Evolutionary conservation across 37 sponge, comb jelly and placozoan species (phyloP).

Genomic region (Eunapius fragilis): DNA sequence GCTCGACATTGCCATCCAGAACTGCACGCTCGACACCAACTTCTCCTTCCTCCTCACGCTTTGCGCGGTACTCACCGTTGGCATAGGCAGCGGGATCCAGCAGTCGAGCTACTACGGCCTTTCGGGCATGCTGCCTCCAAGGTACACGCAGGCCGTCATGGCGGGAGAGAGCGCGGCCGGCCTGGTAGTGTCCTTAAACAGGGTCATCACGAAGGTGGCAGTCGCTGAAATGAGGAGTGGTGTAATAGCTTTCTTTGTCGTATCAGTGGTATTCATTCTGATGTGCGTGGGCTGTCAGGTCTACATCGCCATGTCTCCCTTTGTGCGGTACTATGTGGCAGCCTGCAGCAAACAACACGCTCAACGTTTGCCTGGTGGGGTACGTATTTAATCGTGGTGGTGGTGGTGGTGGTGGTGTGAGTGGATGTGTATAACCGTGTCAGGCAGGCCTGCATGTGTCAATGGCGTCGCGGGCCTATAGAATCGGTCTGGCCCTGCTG

Average conservation of each 20-base stretch:
- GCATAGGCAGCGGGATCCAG: slow-evolving; percentile 77
- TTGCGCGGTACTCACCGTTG: slow-evolving; percentile 35
- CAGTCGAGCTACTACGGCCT: slow-evolving; percentile 92
- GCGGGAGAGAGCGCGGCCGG: slow-evolving; percentile 88
- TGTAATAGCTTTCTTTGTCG: slow-evolving; percentile 75
- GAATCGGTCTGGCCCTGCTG: no score
- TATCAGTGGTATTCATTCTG: slow-evolving; percentile 77
- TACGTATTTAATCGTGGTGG: neutral
- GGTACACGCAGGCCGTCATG: slow-evolving; percentile 81
- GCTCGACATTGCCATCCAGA: slow-evolving; percentile 68
- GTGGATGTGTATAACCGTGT: neutral
- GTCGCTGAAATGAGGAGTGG: slow-evolving; percentile 49
- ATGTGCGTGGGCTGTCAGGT: slow-evolving; percentile 68
- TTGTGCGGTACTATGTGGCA: slow-evolving; percentile 65
- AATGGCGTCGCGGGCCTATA: no score
- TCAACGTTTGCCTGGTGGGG: neutral
- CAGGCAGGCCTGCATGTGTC: no score
- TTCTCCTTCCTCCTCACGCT: slow-evolving; percentile 62
- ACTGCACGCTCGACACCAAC: slow-evolving; percentile 33
- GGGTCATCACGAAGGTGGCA: slow-evolving; percentile 79
- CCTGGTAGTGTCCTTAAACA: slow-evolving; percentile 54
- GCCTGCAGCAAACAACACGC: neutral
- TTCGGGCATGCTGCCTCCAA: slow-evolving; percentile 79
- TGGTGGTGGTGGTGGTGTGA: no score
- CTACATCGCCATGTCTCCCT: slow-evolving; percentile 52